These are phyloP conservation scores for Biston stratarius DNA, from an alignment of 2,888 invertebrate species.

Conservation along the genomic window DNA sequence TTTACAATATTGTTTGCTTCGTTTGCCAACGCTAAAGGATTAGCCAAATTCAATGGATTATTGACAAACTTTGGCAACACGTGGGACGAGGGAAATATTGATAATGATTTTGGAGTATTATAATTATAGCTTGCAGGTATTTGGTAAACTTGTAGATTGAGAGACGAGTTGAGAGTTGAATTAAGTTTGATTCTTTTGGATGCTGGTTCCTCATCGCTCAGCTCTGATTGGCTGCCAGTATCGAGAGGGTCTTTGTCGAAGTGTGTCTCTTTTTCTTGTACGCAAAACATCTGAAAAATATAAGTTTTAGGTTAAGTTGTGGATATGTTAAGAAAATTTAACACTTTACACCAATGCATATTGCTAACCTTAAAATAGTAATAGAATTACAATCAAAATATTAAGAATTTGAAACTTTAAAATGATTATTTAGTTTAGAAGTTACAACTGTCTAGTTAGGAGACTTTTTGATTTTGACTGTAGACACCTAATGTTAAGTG, in stretches of 20 bases:
- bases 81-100: conserved; percentile 67
- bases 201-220: conserved; percentile 75
- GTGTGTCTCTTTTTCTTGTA: conserved; percentile 72
- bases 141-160: conserved; percentile 79
- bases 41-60: conserved; percentile 77
- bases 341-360: no score
- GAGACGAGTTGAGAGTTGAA: conserved; percentile 60
- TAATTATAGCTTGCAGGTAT: conserved; percentile 66
- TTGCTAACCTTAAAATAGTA: no score
- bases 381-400: no score
- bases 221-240: conserved; percentile 62
- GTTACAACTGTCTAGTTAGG: no score
- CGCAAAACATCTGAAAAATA: conserved; percentile 76
- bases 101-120: conserved; percentile 68
- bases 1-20: conserved; percentile 70
- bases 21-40: conserved; percentile 68
- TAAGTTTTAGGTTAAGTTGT: no score
- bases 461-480: no score
- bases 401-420: no score
- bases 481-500: no score
- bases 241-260: conserved; percentile 69
- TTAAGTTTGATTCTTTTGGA: conserved; percentile 67
- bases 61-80: conserved; percentile 77
- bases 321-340: no score
- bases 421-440: no score